Percentiles rank a stretch among this genome's conserved stretches.
Conservation (phyloP, 2,888 invertebrate species). For the Phyllotreta cruciferae region DNA sequence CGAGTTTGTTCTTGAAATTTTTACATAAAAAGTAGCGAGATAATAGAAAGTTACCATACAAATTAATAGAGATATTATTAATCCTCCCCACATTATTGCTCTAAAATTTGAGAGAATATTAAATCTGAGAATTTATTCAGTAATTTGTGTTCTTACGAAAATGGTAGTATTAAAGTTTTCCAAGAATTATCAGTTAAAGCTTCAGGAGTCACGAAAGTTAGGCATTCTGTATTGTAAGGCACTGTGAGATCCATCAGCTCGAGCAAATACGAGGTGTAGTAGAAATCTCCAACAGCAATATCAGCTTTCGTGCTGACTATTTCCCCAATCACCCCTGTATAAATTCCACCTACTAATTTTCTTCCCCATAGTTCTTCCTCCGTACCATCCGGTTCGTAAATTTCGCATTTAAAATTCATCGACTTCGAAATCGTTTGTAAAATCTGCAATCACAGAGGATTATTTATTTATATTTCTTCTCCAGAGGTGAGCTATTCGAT, state of each 20-base stretch:
- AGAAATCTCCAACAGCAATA: slow-evolving; percentile 78
- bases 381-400: slow-evolving; percentile 71
- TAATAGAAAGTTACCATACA: slow-evolving; percentile 72
- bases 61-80: slow-evolving; percentile 71
- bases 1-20: slow-evolving; percentile 48
- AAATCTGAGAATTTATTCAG: slow-evolving; percentile 7
- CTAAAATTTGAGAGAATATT: slow-evolving; percentile 58
- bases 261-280: slow-evolving; percentile 74
- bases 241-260: slow-evolving; percentile 75
- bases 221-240: slow-evolving; percentile 82
- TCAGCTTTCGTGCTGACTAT: slow-evolving; percentile 73
- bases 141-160: slow-evolving; percentile 65
- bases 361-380: slow-evolving; percentile 74
- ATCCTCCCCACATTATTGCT: slow-evolving; percentile 76
- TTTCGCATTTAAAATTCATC: slow-evolving; percentile 74
- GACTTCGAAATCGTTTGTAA: slow-evolving; percentile 69
- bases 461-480: no score
- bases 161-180: slow-evolving; percentile 82
- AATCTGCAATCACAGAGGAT: slow-evolving; percentile 62
- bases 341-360: slow-evolving; percentile 68
- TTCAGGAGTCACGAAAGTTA: slow-evolving; percentile 85
- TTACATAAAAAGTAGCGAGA: slow-evolving; percentile 68
- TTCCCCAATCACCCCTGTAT: slow-evolving; percentile 77
- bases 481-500: background rate
- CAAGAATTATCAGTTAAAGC: slow-evolving; percentile 82